A percentile compares a stretch with the other conserved stretches of the same genome.
Evolutionary conservation across 1,140 invertebrate species (phyloP).

Genomic region (Epicauta chinensis): DNA sequence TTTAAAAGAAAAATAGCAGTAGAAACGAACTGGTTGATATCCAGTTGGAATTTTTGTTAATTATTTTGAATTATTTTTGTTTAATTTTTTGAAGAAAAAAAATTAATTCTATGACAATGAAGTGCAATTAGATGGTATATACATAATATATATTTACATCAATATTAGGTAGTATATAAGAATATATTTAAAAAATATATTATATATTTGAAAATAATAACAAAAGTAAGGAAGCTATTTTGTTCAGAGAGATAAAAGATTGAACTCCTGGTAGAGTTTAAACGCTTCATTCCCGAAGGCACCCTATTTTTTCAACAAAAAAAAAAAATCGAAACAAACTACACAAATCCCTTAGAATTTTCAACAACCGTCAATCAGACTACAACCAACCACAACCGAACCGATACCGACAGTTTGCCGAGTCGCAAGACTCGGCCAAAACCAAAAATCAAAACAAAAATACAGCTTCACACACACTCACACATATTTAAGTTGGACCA

Average conservation of each 20-base stretch:
- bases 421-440: constrained; percentile 30
- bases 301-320: too few relatives aligned
- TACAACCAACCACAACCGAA: constrained; percentile 44
- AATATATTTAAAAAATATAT: constrained; percentile 44
- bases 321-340: too few relatives aligned
- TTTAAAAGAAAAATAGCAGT: constrained; percentile 43
- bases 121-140: constrained; percentile 51
- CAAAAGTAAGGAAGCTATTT: constrained; percentile 40
- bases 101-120: constrained; percentile 40
- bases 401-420: constrained; percentile 47
- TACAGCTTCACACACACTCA: constrained; percentile 5
- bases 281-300: constrained; percentile 33
- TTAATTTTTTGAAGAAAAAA: neutral
- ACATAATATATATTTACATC: constrained; percentile 49
- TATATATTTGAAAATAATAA: constrained; percentile 43
- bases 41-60: neutral
- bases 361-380: constrained; percentile 42
- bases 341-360: constrained; percentile 8
- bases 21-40: constrained; percentile 28
- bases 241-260: constrained; percentile 54
- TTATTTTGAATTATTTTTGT: constrained; percentile 2
- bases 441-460: constrained; percentile 27
- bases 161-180: constrained; percentile 48
- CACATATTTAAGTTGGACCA: constrained; percentile 47
- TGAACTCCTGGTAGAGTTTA: constrained; percentile 48